phyloP scores from a whole-genome alignment of 2,888 invertebrate genomes.

The Pristionchus maxplancki region DNA sequence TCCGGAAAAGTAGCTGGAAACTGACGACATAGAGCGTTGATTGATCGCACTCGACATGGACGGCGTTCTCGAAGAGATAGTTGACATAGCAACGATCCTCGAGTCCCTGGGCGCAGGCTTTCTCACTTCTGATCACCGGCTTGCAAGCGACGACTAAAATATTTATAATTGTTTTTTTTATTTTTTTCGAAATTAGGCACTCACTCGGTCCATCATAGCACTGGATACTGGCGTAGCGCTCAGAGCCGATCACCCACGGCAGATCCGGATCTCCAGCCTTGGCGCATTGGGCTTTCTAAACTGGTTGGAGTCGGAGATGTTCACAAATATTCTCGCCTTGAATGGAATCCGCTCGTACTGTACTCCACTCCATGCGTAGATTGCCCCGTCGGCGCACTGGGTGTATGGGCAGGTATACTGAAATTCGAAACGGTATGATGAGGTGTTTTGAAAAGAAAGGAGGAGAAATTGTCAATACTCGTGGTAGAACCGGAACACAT shows the following conservation, averaged over 20 bases:
- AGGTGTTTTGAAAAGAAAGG: neutral
- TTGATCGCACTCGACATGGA: neutral
- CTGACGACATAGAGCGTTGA: neutral
- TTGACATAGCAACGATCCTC: neutral
- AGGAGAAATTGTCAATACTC: no score
- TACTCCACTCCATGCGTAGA: neutral
- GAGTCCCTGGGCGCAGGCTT: no score
- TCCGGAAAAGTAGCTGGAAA: no score
- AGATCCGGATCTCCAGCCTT: neutral
- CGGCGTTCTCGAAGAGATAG: neutral
- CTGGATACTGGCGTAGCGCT: neutral
- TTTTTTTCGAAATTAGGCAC: no score
- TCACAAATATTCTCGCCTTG: neutral
- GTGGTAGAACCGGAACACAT: no score
- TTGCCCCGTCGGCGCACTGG: neutral
- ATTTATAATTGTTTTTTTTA: neutral
- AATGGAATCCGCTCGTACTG: neutral
- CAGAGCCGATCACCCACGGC: neutral
- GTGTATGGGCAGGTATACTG: neutral
- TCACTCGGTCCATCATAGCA: neutral
- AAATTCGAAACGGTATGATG: neutral
- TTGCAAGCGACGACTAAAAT: neutral
- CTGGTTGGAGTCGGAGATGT: neutral
- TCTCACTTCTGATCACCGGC: neutral
- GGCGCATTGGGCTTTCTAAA: constrained; percentile 1